Conservation (phyloP, 2,888 invertebrate species). For the Hermaeophaga mercurialis region DNA sequence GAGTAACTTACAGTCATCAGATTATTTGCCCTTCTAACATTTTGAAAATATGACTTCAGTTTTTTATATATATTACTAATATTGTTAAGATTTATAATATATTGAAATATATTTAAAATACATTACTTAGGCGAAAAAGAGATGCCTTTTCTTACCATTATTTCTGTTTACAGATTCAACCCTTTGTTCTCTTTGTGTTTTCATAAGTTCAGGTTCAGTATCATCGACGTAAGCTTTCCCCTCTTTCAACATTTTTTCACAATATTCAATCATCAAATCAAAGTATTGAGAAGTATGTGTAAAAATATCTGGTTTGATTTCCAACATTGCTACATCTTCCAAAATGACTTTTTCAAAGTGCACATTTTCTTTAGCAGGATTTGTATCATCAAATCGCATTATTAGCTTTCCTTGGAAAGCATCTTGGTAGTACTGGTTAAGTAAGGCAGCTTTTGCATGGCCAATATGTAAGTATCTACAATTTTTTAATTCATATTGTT, state of each 20-base stretch:
- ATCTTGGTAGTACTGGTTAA: constrained; percentile 97
- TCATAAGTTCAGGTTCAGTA: constrained; percentile 94
- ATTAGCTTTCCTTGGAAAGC: constrained; percentile 92
- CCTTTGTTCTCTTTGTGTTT: constrained; percentile 89
- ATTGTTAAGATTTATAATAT: no score
- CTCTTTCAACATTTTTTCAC: constrained; percentile 83
- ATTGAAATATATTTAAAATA: no score
- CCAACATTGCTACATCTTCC: constrained; percentile 88
- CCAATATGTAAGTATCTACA: constrained; percentile 91
- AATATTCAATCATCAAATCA: constrained; percentile 85
- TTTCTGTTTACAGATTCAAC: constrained; percentile 82
- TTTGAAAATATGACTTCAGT: no score
- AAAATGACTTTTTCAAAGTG: constrained; percentile 97
- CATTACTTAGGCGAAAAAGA: no score
- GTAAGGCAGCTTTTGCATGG: constrained; percentile 97
- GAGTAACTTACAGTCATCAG: no score
- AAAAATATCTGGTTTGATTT: constrained; percentile 90
- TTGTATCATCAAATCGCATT: constrained; percentile 99
- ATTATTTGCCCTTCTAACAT: no score
- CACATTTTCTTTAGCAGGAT: constrained; percentile 97
- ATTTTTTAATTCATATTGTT: constrained; percentile 27
- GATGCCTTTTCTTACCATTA: no score
- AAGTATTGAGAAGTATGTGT: constrained; percentile 98
- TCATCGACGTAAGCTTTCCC: constrained; percentile 97
- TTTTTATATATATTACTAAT: no score